Conservation (phyloP, 2,797 vertebrate genomes). For the Harpagifer antarcticus region DNA sequence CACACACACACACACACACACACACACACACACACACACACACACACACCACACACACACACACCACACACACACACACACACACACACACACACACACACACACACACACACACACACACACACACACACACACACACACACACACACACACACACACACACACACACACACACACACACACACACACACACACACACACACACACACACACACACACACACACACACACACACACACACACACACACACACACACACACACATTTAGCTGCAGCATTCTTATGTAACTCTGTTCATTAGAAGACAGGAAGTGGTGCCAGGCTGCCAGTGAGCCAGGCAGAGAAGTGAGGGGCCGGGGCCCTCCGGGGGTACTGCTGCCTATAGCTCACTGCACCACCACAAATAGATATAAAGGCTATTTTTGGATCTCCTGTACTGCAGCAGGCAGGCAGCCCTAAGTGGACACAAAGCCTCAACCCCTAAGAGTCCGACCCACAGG, state of each 20-base stretch:
- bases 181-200: conserved; percentile 10
- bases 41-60: conserved; percentile 13
- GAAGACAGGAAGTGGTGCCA: conserved; percentile 64
- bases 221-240: conserved; percentile 9
- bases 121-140: conserved; percentile 10
- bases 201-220: not conserved
- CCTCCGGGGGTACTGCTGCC: conserved; percentile 48
- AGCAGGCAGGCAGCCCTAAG: conserved; percentile 50
- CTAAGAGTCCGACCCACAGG: conserved; percentile 59
- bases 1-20: conserved; percentile 11
- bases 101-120: conserved; percentile 5
- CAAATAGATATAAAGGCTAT: conserved; percentile 70
- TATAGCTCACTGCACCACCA: conserved; percentile 63
- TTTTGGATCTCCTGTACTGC: conserved; percentile 61
- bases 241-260: conserved; percentile 10
- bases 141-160: conserved; percentile 8
- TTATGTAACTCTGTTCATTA: conserved; percentile 71
- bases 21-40: conserved; percentile 6
- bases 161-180: conserved; percentile 10
- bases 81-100: conserved; percentile 11
- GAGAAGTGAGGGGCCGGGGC: conserved; percentile 48
- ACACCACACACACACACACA: conserved; percentile 5
- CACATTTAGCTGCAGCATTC: conserved; percentile 61
- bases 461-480: conserved; percentile 51
- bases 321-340: conserved; percentile 52